A percentile compares a stretch with the other conserved stretches of the same genome.
phyloP scores from a whole-genome alignment of 2,113 vertebrate species.

The Nycticebus coucang region DNA sequence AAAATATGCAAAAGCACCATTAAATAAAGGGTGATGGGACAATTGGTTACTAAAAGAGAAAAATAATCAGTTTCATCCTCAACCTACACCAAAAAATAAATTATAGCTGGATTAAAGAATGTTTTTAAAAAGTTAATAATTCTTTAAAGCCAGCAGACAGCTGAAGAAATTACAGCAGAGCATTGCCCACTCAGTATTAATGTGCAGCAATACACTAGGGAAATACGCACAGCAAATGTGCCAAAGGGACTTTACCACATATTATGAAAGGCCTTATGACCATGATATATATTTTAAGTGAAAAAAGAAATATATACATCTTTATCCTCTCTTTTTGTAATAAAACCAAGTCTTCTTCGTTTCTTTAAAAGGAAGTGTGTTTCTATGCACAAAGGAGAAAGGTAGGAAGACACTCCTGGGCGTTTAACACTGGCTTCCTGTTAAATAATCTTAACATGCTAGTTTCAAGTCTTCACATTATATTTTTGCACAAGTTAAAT shows the following conservation, averaged over 20 bases:
- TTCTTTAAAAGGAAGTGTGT: not conserved
- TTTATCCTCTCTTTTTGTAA: not conserved
- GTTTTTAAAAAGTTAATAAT: not conserved
- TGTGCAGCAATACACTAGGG: not conserved
- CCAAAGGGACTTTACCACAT: not conserved
- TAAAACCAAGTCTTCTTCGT: not conserved
- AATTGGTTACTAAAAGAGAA: not conserved
- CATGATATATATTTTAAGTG: not conserved
- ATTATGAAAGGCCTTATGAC: not conserved
- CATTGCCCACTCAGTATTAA: not conserved
- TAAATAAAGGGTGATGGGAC: not conserved
- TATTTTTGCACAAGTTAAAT: not conserved
- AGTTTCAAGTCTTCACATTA: slow-evolving; percentile 23
- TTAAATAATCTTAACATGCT: not conserved
- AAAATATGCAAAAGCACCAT: not conserved
- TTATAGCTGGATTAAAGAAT: not conserved
- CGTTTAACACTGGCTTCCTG: not conserved
- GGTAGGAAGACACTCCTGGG: not conserved
- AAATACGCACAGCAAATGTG: not conserved
- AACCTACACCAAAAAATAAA: not conserved
- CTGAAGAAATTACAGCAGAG: not conserved
- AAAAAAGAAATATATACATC: not conserved
- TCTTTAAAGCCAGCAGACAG: not conserved
- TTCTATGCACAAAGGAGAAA: not conserved
- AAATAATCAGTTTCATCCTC: not conserved